These are phyloP conservation scores for Perognathus longimembris DNA, from an alignment of 2,113 vertebrate species.

Conservation along the genomic window DNA sequence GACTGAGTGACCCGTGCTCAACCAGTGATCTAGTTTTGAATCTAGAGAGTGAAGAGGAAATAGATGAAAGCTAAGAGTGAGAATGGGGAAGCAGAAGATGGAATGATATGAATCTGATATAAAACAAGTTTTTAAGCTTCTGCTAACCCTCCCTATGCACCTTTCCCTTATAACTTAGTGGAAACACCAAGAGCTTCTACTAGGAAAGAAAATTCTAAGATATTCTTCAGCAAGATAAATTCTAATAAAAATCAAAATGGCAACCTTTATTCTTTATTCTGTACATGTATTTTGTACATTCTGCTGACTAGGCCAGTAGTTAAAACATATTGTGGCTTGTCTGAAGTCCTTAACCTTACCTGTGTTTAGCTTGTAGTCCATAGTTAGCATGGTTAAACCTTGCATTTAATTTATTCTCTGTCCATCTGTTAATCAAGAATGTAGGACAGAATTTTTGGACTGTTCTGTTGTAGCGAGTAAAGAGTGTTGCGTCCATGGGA, in stretches of 20 bases:
- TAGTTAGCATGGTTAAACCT: constrained; percentile 89
- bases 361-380: constrained; percentile 89
- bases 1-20: neutral
- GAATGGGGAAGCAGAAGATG: no score
- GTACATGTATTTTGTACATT: neutral
- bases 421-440: constrained; percentile 70
- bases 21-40: neutral
- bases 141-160: no score
- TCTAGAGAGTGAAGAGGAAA: neutral
- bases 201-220: neutral
- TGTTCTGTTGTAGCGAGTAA: constrained; percentile 56
- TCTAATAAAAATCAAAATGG: neutral
- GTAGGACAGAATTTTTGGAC: neutral
- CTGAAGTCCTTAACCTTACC: constrained; percentile 80
- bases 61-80: neutral
- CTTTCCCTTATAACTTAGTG: neutral
- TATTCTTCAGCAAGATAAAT: neutral
- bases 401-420: constrained; percentile 86
- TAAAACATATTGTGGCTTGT: neutral
- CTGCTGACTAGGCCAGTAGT: neutral
- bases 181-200: neutral
- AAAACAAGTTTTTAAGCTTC: neutral
- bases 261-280: neutral
- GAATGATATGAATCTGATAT: no score
- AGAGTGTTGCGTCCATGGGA: constrained; percentile 49